phyloP scores from a whole-genome alignment of 53 echinoderm and acorn worm genomes.

The Luidia sarsii region DNA sequence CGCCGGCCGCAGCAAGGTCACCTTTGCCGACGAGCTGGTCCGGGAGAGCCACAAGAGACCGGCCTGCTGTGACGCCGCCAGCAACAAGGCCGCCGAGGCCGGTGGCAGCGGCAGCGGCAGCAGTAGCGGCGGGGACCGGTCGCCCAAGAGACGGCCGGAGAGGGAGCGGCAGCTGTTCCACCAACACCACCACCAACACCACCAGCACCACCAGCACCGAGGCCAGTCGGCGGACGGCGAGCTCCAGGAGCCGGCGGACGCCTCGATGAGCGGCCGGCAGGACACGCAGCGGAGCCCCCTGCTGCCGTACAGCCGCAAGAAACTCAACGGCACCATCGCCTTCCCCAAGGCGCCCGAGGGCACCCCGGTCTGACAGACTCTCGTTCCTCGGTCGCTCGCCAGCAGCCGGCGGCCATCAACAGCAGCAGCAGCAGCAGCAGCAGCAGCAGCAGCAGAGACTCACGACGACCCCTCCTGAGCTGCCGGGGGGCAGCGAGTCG shows the following conservation, averaged over 20 bases:
- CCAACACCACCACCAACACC: no score
- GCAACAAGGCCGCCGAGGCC: not conserved
- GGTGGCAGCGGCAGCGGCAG: slow-evolving; percentile 7
- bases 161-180: not conserved
- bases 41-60: slow-evolving; percentile 14
- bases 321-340: slow-evolving; percentile 65
- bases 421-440: no score
- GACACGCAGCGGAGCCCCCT: slow-evolving; percentile 36
- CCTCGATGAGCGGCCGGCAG: not conserved
- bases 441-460: not conserved
- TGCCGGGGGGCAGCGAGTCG: no score
- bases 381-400: not conserved
- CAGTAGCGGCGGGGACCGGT: not conserved
- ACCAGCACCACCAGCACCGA: no score
- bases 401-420: not conserved
- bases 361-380: slow-evolving; percentile 75
- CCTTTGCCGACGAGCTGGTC: slow-evolving; percentile 44
- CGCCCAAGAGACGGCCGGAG: slow-evolving; percentile 16
- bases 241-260: not conserved
- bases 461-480: no score
- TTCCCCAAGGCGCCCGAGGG: slow-evolving; percentile 72
- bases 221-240: slow-evolving; percentile 5
- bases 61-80: slow-evolving; percentile 19
- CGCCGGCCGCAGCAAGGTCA: slow-evolving; percentile 46
- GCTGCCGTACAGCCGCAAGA: slow-evolving; percentile 41